A percentile compares a stretch with the other conserved stretches of the same genome.
Conservation (phyloP, 2,113 vertebrate species). For the Bolborhynchus lineola region DNA sequence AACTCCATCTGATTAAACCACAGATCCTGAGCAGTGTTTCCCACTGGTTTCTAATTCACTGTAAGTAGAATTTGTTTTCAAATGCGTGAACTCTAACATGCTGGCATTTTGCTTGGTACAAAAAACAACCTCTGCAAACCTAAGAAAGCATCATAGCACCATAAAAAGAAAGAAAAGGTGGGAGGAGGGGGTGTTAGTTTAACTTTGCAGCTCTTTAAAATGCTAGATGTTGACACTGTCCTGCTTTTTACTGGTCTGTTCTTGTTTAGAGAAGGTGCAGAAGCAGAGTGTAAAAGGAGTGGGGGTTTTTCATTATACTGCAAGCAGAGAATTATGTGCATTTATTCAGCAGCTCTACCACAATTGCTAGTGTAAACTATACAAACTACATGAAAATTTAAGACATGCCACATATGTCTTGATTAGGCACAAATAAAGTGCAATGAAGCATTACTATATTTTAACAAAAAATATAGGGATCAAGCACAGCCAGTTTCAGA, state of each 20-base stretch:
- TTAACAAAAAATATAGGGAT: neutral
- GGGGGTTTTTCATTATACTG: neutral
- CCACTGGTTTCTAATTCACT: neutral
- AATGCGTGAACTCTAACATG: neutral
- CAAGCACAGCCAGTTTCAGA: neutral
- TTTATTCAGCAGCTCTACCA: neutral
- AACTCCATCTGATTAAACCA: slow-evolving; percentile 37
- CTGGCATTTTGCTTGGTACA: neutral
- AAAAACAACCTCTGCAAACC: neutral
- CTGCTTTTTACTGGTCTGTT: neutral
- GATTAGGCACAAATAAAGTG: neutral
- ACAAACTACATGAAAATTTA: neutral
- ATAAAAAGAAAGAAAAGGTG: rapidly evolving
- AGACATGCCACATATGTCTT: neutral
- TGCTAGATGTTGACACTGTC: neutral
- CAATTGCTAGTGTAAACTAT: neutral
- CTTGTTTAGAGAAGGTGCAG: neutral
- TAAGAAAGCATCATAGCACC: neutral
- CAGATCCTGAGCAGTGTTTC: slow-evolving; percentile 39
- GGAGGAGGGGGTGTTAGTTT: neutral
- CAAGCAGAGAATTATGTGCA: neutral
- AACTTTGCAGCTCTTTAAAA: neutral
- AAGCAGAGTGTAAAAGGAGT: neutral
- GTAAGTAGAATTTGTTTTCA: neutral
- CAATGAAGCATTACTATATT: neutral